Evolutionary conservation across 2,888 invertebrate genomes (phyloP).

Genomic region (Periphyllus acericola): DNA sequence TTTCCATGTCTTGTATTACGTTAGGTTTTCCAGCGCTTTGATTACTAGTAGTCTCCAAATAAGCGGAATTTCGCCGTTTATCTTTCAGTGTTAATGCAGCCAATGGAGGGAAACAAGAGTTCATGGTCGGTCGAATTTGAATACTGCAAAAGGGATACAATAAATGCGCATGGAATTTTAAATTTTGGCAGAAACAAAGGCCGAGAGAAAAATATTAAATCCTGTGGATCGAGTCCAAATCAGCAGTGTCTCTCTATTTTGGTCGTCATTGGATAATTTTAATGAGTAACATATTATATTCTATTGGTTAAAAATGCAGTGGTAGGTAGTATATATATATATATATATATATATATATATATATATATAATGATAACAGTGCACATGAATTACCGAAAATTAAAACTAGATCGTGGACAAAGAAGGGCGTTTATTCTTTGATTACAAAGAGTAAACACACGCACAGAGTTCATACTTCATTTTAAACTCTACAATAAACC

Average conservation of each 20-base stretch:
- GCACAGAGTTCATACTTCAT: constrained; percentile 40
- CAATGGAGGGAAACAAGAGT: constrained; percentile 70
- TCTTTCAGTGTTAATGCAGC: constrained; percentile 69
- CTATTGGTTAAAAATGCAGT: constrained; percentile 9
- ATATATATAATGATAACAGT: too few species aligned
- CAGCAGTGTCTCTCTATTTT: constrained; percentile 51
- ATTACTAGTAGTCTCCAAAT: constrained; percentile 59
- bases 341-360: background rate
- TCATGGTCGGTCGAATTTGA: constrained; percentile 66
- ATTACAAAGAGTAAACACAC: constrained; percentile 43
- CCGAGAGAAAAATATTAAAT: constrained; percentile 14
- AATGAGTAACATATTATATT: constrained; percentile 31
- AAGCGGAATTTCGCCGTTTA: constrained; percentile 58
- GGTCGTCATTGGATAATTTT: constrained; percentile 29
- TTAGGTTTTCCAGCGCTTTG: constrained; percentile 68
- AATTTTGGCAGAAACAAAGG: constrained; percentile 33
- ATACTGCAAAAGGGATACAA: constrained; percentile 40
- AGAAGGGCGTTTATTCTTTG: constrained; percentile 23
- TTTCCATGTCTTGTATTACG: constrained; percentile 70
- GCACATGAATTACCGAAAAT: constrained; percentile 43
- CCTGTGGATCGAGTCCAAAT: constrained; percentile 51
- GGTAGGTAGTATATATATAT: background rate
- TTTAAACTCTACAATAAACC: constrained; percentile 40
- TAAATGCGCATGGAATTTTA: constrained; percentile 30
- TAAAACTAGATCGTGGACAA: constrained; percentile 44